phyloP scores from a whole-genome alignment of 2,797 vertebrate species.

The Myripristis murdjan region DNA sequence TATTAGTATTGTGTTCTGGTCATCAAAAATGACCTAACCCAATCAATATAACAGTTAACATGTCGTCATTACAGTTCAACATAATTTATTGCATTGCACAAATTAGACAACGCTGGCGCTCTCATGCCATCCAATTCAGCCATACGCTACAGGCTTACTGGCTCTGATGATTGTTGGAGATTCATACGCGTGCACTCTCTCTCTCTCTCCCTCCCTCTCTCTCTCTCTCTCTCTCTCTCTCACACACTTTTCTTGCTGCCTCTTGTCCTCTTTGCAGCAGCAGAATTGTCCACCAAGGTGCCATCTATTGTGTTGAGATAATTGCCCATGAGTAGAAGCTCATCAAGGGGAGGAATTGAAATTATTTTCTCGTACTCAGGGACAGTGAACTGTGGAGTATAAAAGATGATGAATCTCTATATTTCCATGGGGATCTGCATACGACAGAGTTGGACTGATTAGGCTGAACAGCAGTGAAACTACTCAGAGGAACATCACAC shows the following conservation, averaged over 20 bases:
- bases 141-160: conserved; percentile 2
- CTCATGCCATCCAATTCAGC: neutral
- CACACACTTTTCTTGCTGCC: conserved; percentile 56
- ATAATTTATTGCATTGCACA: conserved; percentile 37
- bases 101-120: conserved; percentile 38
- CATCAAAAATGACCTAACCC: conserved; percentile 18
- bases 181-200: conserved; percentile 19
- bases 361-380: conserved; percentile 85
- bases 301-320: conserved; percentile 87
- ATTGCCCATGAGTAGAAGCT: conserved; percentile 87
- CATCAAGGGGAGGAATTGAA: conserved; percentile 89
- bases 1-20: conserved; percentile 25
- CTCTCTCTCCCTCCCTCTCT: conserved; percentile 19
- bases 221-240: conserved; percentile 10
- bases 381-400: conserved; percentile 83
- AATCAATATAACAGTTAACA: conserved; percentile 22
- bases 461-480: conserved; percentile 74
- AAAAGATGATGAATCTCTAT: conserved; percentile 87
- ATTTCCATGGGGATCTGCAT: conserved; percentile 83
- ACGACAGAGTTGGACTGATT: conserved; percentile 83
- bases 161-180: conserved; percentile 29
- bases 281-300: conserved; percentile 77
- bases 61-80: conserved; percentile 36
- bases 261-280: too few relatives aligned
- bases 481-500: conserved; percentile 49